phyloP scores from a whole-genome alignment of 2,113 vertebrate genomes.

The Anarrhichthys ocellatus region DNA sequence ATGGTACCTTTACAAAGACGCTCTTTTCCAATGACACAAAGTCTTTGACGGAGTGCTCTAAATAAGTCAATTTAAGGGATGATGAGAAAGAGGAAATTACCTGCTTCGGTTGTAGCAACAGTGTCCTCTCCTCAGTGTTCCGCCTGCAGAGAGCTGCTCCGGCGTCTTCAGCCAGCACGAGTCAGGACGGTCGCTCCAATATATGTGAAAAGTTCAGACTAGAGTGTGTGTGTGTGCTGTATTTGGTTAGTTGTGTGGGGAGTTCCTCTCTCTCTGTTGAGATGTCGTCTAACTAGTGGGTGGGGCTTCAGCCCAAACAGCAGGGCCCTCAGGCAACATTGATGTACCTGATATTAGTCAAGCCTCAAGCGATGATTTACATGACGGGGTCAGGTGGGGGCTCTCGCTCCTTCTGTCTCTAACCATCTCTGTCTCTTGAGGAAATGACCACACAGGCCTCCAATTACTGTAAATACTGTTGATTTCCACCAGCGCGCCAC shows the following conservation, averaged over 20 bases:
- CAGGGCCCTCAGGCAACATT: constrained; percentile 94
- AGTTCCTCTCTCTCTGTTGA: constrained; percentile 84
- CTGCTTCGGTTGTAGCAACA: constrained; percentile 34
- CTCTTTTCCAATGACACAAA: not conserved
- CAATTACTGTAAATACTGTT: not conserved
- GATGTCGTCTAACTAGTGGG: constrained; percentile 89
- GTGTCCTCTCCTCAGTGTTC: constrained; percentile 1
- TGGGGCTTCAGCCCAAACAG: constrained; percentile 93
- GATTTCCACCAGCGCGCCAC: not conserved
- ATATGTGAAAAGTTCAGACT: constrained; percentile 11
- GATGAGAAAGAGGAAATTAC: constrained; percentile 34
- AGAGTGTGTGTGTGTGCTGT: constrained; percentile 39
- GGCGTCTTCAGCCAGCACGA: constrained; percentile 5
- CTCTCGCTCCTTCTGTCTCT: not conserved
- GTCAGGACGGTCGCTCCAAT: constrained; percentile 19
- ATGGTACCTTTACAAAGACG: not conserved
- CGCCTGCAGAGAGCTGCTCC: constrained; percentile 8
- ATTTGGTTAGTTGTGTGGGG: constrained; percentile 75
- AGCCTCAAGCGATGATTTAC: constrained; percentile 92
- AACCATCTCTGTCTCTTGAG: constrained; percentile 15
- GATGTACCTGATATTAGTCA: constrained; percentile 96
- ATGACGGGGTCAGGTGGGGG: constrained; percentile 51
- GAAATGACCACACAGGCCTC: not conserved
- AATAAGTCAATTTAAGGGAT: not conserved
- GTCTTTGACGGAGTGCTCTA: not conserved